Base-by-base conservation (phyloP, 2,888 invertebrate genomes). In the Zeuzera pyrina region DNA sequence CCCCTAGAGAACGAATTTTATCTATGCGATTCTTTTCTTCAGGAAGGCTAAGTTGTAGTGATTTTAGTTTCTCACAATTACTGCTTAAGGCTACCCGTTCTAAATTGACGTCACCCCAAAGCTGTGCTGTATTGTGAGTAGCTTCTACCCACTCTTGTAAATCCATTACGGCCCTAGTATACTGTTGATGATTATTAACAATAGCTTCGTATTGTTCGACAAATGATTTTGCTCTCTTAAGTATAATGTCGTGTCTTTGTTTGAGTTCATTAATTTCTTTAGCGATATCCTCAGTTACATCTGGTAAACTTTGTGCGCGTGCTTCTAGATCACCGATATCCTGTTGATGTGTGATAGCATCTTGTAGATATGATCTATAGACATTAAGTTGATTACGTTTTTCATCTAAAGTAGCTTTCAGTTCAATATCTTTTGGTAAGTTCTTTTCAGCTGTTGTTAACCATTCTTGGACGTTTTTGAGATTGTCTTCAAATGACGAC, bases 401-500 rank as follows among this genome's bases (percentile, higher is more conserved):
- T 63, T 97, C 97, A 67, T 97, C 96, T 37, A 97, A 74, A 0
- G 94, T 95, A 0, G 93, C 89, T 57, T 91, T 93, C 2, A 94
- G 65, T 57, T 93, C 91, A 23, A 95, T 88, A 45, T 95, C 92
- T 32, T 87, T 85, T 0, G 92, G 91, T 13, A 97, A 70, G 45
- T 91, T 88, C 38, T 87, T 86, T 57, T 94, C 93, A 4, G 91
- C 88, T 32, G 87, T 85, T 24, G 87, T 86, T 33, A 97, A 63
- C 97, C 97, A 97, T 31, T 85, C 85, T 49, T 91, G 87, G 14
- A 97, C 88, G 25, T 86, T 87, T 34, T 92, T 91, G 8, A 92
- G 87, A 45, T 91, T 90, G 52, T 96, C 95, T 65, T 96, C 95
- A 59, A 95, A 96, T 2, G 93, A 93, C 11, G 91, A 91, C 96